Evolutionary conservation across 2,113 vertebrate genomes (phyloP).

Genomic region (Lonchura striata): DNA sequence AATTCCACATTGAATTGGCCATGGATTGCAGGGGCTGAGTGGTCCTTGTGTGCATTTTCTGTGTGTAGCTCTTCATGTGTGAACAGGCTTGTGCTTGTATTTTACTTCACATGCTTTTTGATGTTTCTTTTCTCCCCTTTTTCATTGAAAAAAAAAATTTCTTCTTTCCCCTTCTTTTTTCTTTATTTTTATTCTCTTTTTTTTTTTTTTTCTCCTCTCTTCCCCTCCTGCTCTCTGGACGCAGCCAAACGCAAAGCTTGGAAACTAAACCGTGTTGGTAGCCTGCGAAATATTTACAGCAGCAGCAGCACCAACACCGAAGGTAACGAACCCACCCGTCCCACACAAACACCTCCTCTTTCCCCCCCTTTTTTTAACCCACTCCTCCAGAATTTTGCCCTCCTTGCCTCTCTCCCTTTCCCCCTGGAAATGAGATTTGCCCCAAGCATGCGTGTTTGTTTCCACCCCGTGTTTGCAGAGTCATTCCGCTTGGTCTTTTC

Average conservation of each 20-base stretch:
- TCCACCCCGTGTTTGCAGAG: conserved; percentile 54
- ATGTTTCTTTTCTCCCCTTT: conserved; percentile 72
- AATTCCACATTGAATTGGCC: neutral
- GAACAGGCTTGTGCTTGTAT: conserved; percentile 10
- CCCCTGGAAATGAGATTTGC: conserved; percentile 28
- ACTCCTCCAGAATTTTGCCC: neutral
- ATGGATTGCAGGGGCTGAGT: neutral
- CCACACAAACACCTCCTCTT: neutral
- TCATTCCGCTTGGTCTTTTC: conserved; percentile 58
- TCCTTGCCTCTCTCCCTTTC: neutral
- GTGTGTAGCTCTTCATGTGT: neutral
- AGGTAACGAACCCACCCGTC: conserved; percentile 77
- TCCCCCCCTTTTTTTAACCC: neutral
- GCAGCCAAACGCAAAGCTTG: conserved; percentile 94
- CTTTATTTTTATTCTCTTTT: conserved; percentile 61
- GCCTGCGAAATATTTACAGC: conserved; percentile 92
- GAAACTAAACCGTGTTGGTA: conserved; percentile 94
- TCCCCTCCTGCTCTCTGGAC: conserved; percentile 82
- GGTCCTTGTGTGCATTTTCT: neutral
- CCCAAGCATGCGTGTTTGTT: conserved; percentile 69
- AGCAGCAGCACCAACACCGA: conserved; percentile 86
- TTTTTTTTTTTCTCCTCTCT: conserved; percentile 46
- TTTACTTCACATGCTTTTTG: conserved; percentile 68
- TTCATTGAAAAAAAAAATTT: conserved; percentile 4
- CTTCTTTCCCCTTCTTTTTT: neutral